A percentile compares a stretch with the other conserved stretches of the same genome.
phyloP scores from a whole-genome alignment of 2,797 vertebrate genomes.

The Coregonus suidteri region DNA sequence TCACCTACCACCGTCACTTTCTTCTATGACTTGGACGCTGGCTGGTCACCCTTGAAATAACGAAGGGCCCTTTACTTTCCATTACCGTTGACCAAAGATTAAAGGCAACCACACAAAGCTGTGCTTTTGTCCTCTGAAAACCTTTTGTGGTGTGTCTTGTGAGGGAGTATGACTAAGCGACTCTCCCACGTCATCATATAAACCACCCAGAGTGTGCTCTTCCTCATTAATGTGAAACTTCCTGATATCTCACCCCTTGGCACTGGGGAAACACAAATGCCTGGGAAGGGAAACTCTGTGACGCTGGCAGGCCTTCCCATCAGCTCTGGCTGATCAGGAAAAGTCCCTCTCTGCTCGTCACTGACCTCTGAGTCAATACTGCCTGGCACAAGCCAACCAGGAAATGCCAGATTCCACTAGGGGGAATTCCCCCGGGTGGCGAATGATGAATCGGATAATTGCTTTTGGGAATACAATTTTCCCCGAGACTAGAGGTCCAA shows the following conservation, averaged over 20 bases:
- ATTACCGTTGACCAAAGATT: slow-evolving; percentile 17
- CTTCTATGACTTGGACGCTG: slow-evolving; percentile 5
- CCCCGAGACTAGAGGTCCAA: slow-evolving; percentile 29
- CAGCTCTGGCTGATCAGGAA: slow-evolving; percentile 28
- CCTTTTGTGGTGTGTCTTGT: slow-evolving; percentile 45
- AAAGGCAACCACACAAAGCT: slow-evolving; percentile 24
- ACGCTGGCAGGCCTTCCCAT: slow-evolving; percentile 37
- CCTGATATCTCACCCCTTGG: slow-evolving; percentile 36
- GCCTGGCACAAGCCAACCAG: slow-evolving; percentile 54
- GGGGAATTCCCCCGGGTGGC: slow-evolving; percentile 53
- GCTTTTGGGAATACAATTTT: slow-evolving; percentile 35
- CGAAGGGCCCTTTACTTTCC: slow-evolving; percentile 14
- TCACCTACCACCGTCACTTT: slow-evolving; percentile 1
- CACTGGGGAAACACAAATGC: slow-evolving; percentile 40
- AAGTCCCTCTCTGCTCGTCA: slow-evolving; percentile 42
- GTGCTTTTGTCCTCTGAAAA: slow-evolving; percentile 34
- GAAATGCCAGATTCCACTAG: slow-evolving; percentile 47
- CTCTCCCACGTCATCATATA: slow-evolving; percentile 32
- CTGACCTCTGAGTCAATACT: slow-evolving; percentile 51
- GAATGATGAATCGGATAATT: slow-evolving; percentile 47
- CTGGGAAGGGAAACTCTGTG: slow-evolving; percentile 38
- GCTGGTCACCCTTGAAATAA: slow-evolving; percentile 28
- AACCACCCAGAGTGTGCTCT: slow-evolving; percentile 42
- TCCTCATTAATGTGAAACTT: slow-evolving; percentile 44
- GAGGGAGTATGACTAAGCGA: slow-evolving; percentile 39